Base-by-base conservation (phyloP, 2,888 invertebrate species). In the Polydrusus cervinus region DNA sequence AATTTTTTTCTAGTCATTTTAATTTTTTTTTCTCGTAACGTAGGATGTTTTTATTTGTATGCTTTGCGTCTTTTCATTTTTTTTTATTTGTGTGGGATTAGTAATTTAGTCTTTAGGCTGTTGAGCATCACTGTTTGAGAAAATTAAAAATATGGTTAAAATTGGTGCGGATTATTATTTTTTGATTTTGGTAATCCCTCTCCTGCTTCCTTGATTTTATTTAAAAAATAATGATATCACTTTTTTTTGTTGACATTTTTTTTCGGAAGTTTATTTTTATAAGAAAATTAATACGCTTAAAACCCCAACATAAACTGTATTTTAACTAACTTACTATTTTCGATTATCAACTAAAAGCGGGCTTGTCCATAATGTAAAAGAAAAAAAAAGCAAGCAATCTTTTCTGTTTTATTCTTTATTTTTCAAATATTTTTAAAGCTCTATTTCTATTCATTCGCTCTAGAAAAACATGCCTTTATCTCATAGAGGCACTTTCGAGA, bases 1-100 rank as follows among this genome's bases (percentile, higher is more conserved):
- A 16, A 55, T 53, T 71, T 71, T 69, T 69, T 69, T 30, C 69
- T 5, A 10, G 49, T 60, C 61, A 69, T 69, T 18, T 55, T 14
- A n/a, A n/a, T 16, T 18, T 14, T 25, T 34, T 60, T 30, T 16
- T 34, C 11, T 34, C 34, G 3, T 30, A 30, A n/a, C 11, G 16
- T 20, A n/a, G n/a, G 25, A 16, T n/a, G 13, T 43, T 43, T 11
- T 45, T 45, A 3, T 5, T 16, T 16, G 16, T 34, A 6, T 1
- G 9, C 13, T 45, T 64, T 64, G 16, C 64, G 64, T 49, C 64
- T 13, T 49, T 64, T 64, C 64, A 64, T 64, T 34, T 25, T 25
- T n/a, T 25, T 20, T 64, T 16, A 57, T 40, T 60, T 34, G 10
- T 55, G 6, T 38, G 5, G 11, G 3, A 9, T 16, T 60, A 55